These are phyloP conservation scores for Cheumatopsyche charites DNA, from an alignment of 1,140 invertebrate genomes.

Conservation along the genomic window DNA sequence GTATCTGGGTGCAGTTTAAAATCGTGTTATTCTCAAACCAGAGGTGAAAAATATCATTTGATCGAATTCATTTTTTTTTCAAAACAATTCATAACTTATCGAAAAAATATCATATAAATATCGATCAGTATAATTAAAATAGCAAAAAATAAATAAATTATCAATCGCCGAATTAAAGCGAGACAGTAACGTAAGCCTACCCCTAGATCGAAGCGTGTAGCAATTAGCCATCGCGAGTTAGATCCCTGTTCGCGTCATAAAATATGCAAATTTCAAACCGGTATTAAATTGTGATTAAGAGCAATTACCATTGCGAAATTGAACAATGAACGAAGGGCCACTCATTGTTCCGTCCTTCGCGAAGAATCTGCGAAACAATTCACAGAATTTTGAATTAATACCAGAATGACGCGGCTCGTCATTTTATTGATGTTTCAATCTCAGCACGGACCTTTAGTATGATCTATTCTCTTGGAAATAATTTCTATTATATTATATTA, in stretches of 20 bases:
- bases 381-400: constrained; percentile 22
- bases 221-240: no score
- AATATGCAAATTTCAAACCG: constrained; percentile 22
- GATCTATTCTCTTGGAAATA: not conserved
- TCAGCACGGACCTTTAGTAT: not conserved
- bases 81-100: no score
- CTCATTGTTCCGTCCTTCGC: constrained; percentile 9
- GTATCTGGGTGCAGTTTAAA: no score
- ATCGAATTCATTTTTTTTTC: no score
- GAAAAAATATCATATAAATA: no score
- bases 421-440: constrained; percentile 27
- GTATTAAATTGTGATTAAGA: constrained; percentile 28
- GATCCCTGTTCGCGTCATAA: not conserved
- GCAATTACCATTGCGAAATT: constrained; percentile 23
- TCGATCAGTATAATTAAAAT: no score
- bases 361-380: constrained; percentile 26
- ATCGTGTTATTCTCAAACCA: no score
- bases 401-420: constrained; percentile 1
- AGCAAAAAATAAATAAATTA: no score
- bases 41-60: no score
- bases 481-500: not conserved
- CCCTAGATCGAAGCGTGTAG: not conserved
- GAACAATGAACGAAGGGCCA: constrained; percentile 14
- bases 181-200: not conserved
- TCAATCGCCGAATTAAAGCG: no score